Evolutionary conservation across 2,888 invertebrate species (phyloP).

Genomic region (Patella depressa): DNA sequence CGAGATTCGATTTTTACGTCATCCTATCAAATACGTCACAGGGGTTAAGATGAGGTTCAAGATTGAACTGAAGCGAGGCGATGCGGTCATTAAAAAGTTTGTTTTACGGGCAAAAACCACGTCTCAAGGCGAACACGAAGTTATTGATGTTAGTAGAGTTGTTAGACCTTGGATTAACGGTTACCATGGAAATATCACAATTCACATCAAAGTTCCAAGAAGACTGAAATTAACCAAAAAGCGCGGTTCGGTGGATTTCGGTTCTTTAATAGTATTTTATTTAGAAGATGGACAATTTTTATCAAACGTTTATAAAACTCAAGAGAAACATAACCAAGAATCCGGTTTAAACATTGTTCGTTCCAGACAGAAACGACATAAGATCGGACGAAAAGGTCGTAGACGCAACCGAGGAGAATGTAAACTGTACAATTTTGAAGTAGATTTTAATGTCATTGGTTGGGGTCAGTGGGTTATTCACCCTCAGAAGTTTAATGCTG

Average conservation of each 20-base stretch:
- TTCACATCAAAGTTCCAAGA: conserved; percentile 29
- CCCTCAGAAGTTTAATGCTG: conserved; percentile 65
- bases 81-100: conserved; percentile 31
- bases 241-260: not conserved
- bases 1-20: conserved; percentile 52
- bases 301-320: conserved; percentile 42
- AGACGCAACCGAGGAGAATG: conserved; percentile 47
- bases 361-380: conserved; percentile 19
- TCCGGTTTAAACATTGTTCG: not conserved
- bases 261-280: conserved; percentile 40
- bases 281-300: conserved; percentile 52
- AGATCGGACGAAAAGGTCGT: conserved; percentile 37
- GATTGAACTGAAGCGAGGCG: conserved; percentile 32
- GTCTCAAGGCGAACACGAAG: conserved; percentile 34
- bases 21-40: conserved; percentile 22
- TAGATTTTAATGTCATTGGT: conserved; percentile 67
- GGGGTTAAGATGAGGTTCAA: conserved; percentile 31
- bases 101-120: conserved; percentile 29
- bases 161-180: conserved; percentile 45
- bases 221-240: conserved; percentile 19
- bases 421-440: conserved; percentile 54
- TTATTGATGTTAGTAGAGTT: conserved; percentile 44
- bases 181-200: conserved; percentile 47
- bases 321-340: conserved; percentile 20
- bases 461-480: conserved; percentile 68